These are phyloP conservation scores for Agonopterix alstromeriana DNA, from an alignment of 2,888 invertebrate species.

Conservation along the genomic window DNA sequence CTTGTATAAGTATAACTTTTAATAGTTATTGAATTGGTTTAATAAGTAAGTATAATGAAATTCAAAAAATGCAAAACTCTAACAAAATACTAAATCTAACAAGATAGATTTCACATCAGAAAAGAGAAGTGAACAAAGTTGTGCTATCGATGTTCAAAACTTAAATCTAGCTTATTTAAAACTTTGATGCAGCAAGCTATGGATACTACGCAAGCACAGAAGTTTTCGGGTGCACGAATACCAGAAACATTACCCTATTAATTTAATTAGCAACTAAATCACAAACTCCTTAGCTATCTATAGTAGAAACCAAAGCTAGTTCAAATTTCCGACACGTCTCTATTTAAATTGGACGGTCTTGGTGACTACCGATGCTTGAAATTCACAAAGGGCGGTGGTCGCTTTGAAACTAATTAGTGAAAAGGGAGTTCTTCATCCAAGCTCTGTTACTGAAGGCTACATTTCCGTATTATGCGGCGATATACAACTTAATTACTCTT, in stretches of 20 bases:
- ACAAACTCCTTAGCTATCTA: constrained; percentile 51
- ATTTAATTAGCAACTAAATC: constrained; percentile 56
- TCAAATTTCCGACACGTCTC: constrained; percentile 54
- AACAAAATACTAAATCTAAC: too few species aligned
- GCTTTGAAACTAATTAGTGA: constrained; percentile 71
- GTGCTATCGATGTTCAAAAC: background rate
- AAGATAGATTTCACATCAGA: too few species aligned
- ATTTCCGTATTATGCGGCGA: constrained; percentile 42
- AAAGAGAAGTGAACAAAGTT: background rate
- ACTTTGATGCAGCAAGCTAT: constrained; percentile 75
- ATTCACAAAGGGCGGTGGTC: constrained; percentile 69
- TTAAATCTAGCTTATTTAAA: constrained; percentile 8
- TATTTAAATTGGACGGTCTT: constrained; percentile 58
- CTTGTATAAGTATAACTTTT: too few species aligned
- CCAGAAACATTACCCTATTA: constrained; percentile 30
- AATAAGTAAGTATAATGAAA: too few species aligned
- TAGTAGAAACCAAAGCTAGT: constrained; percentile 49
- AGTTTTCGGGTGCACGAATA: constrained; percentile 49
- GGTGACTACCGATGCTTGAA: constrained; percentile 62
- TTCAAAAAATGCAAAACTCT: too few species aligned
- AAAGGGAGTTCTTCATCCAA: constrained; percentile 52
- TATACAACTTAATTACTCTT: constrained; percentile 6
- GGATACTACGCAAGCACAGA: constrained; percentile 67
- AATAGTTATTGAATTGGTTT: too few species aligned
- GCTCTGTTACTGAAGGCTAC: constrained; percentile 56